Evolutionary conservation across 2,113 vertebrate genomes (phyloP).

Genomic region (Tetrax tetrax): DNA sequence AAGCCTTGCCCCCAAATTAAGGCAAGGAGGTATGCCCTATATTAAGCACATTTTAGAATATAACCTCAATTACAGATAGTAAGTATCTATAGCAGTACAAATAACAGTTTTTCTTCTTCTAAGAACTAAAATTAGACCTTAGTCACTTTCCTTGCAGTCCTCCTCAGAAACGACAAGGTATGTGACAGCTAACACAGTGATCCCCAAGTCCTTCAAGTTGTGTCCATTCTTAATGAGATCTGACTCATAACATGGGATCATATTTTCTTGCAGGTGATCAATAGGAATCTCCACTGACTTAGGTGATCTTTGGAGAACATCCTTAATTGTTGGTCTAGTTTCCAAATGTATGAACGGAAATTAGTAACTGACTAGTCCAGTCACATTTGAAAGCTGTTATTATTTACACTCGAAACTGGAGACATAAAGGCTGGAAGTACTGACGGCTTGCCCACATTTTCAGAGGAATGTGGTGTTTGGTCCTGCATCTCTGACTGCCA

Average conservation of each 20-base stretch:
- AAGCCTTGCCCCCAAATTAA: not conserved
- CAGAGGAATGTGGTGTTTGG: not conserved
- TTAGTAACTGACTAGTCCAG: not conserved
- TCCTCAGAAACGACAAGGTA: not conserved
- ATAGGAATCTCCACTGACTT: not conserved
- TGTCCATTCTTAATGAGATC: not conserved
- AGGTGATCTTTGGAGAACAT: not conserved
- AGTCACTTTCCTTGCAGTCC: not conserved
- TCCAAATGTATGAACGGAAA: not conserved
- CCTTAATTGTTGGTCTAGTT: not conserved
- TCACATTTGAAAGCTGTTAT: constrained; percentile 14
- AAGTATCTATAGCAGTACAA: not conserved
- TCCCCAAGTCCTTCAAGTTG: not conserved
- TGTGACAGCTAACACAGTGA: not conserved
- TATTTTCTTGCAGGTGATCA: not conserved
- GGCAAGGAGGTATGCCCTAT: not conserved
- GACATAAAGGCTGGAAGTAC: not conserved
- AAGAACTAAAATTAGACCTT: not conserved
- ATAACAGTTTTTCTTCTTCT: not conserved
- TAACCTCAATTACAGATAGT: not conserved
- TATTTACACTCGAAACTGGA: not conserved
- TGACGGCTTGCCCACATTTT: not conserved
- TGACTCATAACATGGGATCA: not conserved
- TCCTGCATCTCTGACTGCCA: not conserved
- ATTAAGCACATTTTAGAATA: not conserved